phyloP scores from a whole-genome alignment of 2,888 invertebrate genomes.

The Nomada lathburiana region DNA sequence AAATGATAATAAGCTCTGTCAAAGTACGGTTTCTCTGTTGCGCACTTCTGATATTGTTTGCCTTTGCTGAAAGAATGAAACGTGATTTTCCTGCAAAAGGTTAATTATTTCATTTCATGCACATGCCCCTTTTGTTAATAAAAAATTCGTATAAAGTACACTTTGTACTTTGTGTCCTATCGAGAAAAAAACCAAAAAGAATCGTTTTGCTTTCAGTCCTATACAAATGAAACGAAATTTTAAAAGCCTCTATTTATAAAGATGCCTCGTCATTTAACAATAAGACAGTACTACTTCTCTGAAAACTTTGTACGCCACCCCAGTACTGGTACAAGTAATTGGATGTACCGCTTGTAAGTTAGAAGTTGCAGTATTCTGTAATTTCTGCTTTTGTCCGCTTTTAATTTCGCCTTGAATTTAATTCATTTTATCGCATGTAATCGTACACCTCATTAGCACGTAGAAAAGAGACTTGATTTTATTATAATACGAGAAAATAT shows the following conservation, averaged over 20 bases:
- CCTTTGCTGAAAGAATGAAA: no score
- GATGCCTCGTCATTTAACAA: neutral
- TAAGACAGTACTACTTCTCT: neutral
- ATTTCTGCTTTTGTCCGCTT: neutral
- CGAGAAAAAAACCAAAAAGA: no score
- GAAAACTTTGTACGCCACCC: neutral
- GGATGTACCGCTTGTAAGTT: neutral
- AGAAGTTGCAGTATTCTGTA: neutral
- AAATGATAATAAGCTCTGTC: neutral
- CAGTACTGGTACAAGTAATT: neutral
- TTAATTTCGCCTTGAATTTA: neutral
- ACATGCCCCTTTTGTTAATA: no score
- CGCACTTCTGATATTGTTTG: no score
- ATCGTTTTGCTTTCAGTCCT: no score
- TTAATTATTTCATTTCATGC: no score
- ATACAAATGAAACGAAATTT: no score
- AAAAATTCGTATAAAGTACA: no score
- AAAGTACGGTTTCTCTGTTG: conserved; percentile 30
- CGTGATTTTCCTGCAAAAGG: no score
- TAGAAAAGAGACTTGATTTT: no score
- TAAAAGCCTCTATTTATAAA: neutral
- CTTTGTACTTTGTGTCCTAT: no score
- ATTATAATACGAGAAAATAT: no score
- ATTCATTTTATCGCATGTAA: neutral
- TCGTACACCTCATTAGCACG: neutral